Conservation (phyloP, 2,888 invertebrate species). For the Leptopterna dolabrata region DNA sequence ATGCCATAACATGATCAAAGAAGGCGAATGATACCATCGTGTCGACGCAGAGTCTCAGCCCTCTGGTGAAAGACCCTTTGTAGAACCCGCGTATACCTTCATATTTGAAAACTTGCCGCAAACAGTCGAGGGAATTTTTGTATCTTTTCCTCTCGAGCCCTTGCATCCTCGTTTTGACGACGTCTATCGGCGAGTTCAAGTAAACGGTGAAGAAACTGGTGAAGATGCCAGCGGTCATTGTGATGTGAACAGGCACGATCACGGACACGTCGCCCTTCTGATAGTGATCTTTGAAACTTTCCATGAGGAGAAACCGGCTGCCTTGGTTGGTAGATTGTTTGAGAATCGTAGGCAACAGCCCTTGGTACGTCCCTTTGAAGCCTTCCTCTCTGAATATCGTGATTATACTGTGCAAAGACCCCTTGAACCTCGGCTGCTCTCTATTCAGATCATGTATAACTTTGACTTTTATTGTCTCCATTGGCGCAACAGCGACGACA, state of each 20-base stretch:
- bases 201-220: slow-evolving; percentile 97
- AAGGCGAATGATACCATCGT: slow-evolving; percentile 99
- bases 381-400: slow-evolving; percentile 85
- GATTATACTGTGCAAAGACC: slow-evolving; percentile 94
- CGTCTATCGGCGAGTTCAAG: slow-evolving; percentile 98
- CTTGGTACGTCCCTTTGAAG: slow-evolving; percentile 88
- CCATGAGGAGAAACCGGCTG: slow-evolving; percentile 97
- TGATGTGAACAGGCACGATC: slow-evolving; percentile 84
- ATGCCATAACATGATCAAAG: slow-evolving; percentile 97
- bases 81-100: slow-evolving; percentile 97
- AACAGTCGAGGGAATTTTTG: slow-evolving; percentile 92
- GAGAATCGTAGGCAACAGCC: slow-evolving; percentile 93
- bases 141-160: slow-evolving; percentile 85
- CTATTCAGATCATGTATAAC: slow-evolving; percentile 97
- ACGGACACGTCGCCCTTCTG: slow-evolving; percentile 86
- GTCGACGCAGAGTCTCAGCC: slow-evolving; percentile 95
- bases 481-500: slow-evolving; percentile 96
- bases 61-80: slow-evolving; percentile 96
- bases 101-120: slow-evolving; percentile 87
- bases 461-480: slow-evolving; percentile 99
- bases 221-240: slow-evolving; percentile 90
- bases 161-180: slow-evolving; percentile 99
- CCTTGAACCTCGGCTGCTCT: slow-evolving; percentile 87
- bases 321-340: slow-evolving; percentile 99
- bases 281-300: slow-evolving; percentile 91